These are phyloP conservation scores for Coendou prehensilis DNA, from an alignment of 2,797 vertebrate genomes.

Conservation along the genomic window DNA sequence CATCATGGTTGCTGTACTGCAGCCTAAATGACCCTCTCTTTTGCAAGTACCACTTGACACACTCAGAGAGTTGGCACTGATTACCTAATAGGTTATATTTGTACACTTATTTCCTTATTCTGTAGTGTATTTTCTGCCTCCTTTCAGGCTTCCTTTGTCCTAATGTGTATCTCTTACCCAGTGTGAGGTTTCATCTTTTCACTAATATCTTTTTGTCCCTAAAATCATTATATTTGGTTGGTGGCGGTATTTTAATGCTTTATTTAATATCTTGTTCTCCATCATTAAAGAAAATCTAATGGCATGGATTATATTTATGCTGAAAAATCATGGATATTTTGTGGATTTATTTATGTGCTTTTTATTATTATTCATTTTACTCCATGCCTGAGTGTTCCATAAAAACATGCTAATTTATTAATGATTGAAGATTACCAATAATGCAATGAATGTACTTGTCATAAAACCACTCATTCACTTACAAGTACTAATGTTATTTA, in stretches of 20 bases:
- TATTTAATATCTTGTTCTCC: neutral
- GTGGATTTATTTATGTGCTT: neutral
- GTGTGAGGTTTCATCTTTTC: neutral
- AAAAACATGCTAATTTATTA: neutral
- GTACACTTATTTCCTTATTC: neutral
- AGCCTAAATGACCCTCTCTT: neutral
- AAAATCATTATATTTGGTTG: neutral
- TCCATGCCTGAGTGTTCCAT: neutral
- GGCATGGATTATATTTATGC: neutral
- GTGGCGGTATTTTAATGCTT: neutral
- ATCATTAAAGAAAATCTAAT: slow-evolving; percentile 2
- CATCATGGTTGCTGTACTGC: neutral
- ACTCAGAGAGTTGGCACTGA: neutral
- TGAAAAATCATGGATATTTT: neutral
- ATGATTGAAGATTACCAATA: neutral
- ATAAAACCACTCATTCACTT: neutral
- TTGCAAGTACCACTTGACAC: neutral
- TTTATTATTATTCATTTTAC: slow-evolving; percentile 21
- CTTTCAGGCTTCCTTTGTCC: neutral
- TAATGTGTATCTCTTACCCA: neutral
- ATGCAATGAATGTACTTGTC: neutral
- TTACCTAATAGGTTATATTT: neutral
- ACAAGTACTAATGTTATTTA: neutral
- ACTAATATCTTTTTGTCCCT: neutral
- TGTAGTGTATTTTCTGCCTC: neutral